Evolutionary conservation across 2,113 vertebrate species (phyloP), one percentile per base, ranked within the genome.

Genomic region (Aegypius monachus): DNA sequence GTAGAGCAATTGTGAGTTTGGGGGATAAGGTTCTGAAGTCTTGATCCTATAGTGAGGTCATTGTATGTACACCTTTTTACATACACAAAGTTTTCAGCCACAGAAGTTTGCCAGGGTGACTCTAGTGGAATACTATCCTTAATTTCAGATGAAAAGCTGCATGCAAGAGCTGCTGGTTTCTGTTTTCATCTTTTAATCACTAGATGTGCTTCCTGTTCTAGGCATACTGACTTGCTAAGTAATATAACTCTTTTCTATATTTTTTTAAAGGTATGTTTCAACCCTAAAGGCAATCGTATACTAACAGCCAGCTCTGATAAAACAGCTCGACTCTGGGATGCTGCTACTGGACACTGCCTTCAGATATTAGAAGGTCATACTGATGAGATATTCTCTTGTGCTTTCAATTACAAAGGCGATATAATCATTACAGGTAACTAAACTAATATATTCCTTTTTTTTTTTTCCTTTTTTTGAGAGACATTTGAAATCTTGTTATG

Each of bases 261-360:
- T 90, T 89, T 81, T 92, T 96, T 84, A 58, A 96, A 99, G 99
- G 98, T 99, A 78, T 99, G 99, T 94, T 99, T 99, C 97, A 99
- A 98, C 97, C 99, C 99, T 13, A 99, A 99, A 97, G 99, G 99
- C 53, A 99, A 90, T 94, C 98, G 98, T 31, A 94, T 99, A 72
- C 97, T 99, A 81, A 99, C 99, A 20, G 99, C 99, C 55, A 99
- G 99, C 81, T 97, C 98, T 53, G 99, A 99, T 97, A 99, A 98
- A 95, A 99, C 99, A 19, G 99, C 99, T 18, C 98, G 99, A n/a
- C 98, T 99, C 81, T 99, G 99, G 99, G 99, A 99, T n/a, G 98
- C 95, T 81, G 97, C 97, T 80, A 98, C 99, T 7, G 99, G 99
- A 65, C 96, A 97, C 10, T 99, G 99, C 85, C 98, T 99, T 40